phyloP scores from a whole-genome alignment of 2,797 vertebrate species.

The Huso huso region DNA sequence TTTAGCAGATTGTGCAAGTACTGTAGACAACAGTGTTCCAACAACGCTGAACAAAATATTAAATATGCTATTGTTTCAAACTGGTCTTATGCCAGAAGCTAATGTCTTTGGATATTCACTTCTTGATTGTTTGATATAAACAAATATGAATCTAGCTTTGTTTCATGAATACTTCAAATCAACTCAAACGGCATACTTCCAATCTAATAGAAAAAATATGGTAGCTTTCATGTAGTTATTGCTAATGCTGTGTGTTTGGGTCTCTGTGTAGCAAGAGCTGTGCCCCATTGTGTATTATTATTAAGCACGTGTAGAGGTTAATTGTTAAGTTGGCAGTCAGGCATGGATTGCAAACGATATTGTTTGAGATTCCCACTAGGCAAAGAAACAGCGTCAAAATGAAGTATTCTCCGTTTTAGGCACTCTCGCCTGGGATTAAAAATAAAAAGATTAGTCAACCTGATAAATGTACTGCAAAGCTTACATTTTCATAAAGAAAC shows the following conservation, averaged over 20 bases:
- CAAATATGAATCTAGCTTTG: too few relatives aligned
- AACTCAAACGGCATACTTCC: too few relatives aligned
- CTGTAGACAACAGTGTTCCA: too few relatives aligned
- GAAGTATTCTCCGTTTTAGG: slow-evolving; percentile 31
- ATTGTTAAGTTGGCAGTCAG: slow-evolving; percentile 55
- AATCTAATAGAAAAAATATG: too few relatives aligned
- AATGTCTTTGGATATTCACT: too few relatives aligned
- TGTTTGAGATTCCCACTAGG: slow-evolving; percentile 48
- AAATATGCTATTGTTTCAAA: too few relatives aligned
- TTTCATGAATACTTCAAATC: too few relatives aligned
- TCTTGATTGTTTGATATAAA: too few relatives aligned
- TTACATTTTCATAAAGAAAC: slow-evolving; percentile 13
- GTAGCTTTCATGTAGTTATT: too few relatives aligned
- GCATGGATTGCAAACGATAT: slow-evolving; percentile 48
- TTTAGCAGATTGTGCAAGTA: too few relatives aligned
- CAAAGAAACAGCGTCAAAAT: slow-evolving; percentile 26
- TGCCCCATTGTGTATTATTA: slow-evolving; percentile 40
- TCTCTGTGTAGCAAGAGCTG: background rate
- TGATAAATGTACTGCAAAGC: slow-evolving; percentile 30
- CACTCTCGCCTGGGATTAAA: slow-evolving; percentile 40
- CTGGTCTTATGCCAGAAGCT: too few relatives aligned
- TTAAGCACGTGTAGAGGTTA: slow-evolving; percentile 59
- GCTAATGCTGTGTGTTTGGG: background rate
- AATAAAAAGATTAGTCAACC: slow-evolving; percentile 47
- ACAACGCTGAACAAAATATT: too few relatives aligned